These are phyloP conservation scores for Lasiommata megera DNA, from an alignment of 2,888 invertebrate genomes.

Conservation along the genomic window DNA sequence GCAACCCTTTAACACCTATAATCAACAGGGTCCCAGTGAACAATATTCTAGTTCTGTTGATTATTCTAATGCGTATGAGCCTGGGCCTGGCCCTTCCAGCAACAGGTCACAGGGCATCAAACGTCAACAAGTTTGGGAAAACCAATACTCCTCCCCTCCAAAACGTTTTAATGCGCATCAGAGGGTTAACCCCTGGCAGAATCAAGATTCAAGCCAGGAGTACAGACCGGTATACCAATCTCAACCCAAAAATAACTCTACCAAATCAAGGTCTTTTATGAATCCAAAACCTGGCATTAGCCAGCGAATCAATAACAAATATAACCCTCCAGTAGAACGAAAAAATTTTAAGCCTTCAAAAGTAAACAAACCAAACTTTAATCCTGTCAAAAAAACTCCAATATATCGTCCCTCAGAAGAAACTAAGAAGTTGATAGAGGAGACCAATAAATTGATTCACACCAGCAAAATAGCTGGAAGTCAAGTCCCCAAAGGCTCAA, in stretches of 20 bases:
- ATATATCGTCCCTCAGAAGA: conserved; percentile 30
- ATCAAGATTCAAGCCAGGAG: conserved; percentile 10
- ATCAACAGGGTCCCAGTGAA: conserved; percentile 29
- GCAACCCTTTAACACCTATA: conserved; percentile 39
- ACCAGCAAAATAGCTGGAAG: not conserved
- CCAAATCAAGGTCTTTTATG: conserved; percentile 20
- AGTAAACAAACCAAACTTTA: conserved; percentile 44
- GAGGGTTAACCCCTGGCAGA: conserved; percentile 31
- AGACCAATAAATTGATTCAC: conserved; percentile 2
- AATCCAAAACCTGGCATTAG: conserved; percentile 35
- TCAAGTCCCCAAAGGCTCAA: too few relatives aligned
- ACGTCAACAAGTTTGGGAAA: conserved; percentile 45
- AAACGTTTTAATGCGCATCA: conserved; percentile 42
- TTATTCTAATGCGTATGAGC: conserved; percentile 41
- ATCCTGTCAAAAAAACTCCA: conserved; percentile 39
- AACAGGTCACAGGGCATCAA: conserved; percentile 42
- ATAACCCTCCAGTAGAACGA: conserved; percentile 20
- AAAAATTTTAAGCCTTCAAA: conserved; percentile 44
- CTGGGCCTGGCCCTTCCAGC: conserved; percentile 28
- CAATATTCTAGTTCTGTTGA: conserved; percentile 5
- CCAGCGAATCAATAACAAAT: conserved; percentile 33
- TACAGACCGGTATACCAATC: conserved; percentile 8
- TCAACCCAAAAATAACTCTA: conserved; percentile 5
- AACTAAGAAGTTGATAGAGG: conserved; percentile 21
- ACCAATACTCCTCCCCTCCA: conserved; percentile 32